These are phyloP conservation scores for Oceanites oceanicus DNA, from an alignment of 2,113 vertebrate genomes.

Conservation along the genomic window DNA sequence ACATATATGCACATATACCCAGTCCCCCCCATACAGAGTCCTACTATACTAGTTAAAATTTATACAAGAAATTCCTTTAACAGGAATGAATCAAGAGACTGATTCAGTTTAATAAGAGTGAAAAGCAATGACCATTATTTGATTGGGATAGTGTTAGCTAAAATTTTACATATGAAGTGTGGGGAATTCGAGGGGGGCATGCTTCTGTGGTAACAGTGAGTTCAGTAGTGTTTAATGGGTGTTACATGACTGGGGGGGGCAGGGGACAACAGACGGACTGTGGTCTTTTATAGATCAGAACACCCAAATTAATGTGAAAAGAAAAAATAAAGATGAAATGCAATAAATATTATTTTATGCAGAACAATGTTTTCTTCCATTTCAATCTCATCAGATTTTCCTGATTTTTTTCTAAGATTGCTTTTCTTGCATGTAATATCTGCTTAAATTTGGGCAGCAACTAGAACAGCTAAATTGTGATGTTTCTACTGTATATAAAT, in stretches of 20 bases:
- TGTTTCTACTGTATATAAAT: not conserved
- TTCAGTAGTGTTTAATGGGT: not conserved
- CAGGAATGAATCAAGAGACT: not conserved
- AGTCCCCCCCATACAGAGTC: not conserved
- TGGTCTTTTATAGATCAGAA: not conserved
- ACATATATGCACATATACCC: not conserved
- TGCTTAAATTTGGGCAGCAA: not conserved
- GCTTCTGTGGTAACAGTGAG: not conserved
- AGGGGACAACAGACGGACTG: rapidly evolving
- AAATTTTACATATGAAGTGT: not conserved
- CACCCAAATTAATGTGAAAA: not conserved
- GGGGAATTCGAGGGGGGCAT: not conserved
- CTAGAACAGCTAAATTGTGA: not conserved
- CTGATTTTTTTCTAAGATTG: not conserved
- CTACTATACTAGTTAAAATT: not conserved
- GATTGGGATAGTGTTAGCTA: not conserved
- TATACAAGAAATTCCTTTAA: not conserved
- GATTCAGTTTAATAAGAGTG: not conserved
- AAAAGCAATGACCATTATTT: not conserved
- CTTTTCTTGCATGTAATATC: not conserved
- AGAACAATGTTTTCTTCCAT: not conserved
- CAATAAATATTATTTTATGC: not conserved
- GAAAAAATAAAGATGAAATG: not conserved
- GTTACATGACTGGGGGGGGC: not conserved
- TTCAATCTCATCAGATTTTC: not conserved